Base-by-base conservation (phyloP, 2,888 invertebrate species). In the Epirrhoe alternata region DNA sequence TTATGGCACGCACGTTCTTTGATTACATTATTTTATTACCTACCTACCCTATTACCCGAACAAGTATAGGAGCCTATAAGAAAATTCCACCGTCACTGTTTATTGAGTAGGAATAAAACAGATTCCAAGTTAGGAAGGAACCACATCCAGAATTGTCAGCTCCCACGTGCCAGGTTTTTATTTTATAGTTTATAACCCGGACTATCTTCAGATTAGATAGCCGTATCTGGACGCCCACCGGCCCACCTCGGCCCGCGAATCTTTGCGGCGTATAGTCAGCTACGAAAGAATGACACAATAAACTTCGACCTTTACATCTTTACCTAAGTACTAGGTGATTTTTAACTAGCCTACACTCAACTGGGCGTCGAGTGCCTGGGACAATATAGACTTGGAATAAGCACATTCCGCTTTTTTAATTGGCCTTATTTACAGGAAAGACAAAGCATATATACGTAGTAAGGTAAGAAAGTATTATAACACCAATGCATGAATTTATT, bases 151-250 rank as follows among this genome's bases (percentile, higher is more conserved):
- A 35, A 63, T 63, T 74, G 74, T 74, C 74, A 75, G 77, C 69
- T 72, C 71, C 77, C 71, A 76, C 77, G 77, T 79, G 81, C 79
- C 75, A 67, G 42, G 75, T 78, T 73, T 42, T 42, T 42, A 42
- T 76, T 74, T 65, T 61, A 65, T 82, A 83, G 81, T 89, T 90
- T 89, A 89, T 86, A 83, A 77, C 80, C 73, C 71, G 68, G 69
- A 74, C 77, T 90, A 89, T 90, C 89, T 82, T 70, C 30, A 38
- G 73, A 88, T 63, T 55, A 67, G 68, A 77, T 77, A 66, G 82
- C 78, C 75, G 77, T 84, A 83, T 81, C 82, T 81, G 79, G 75
- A 77, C 90, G 87, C 90, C 88, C 88, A 88, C 89, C 74, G 77
- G 75, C 77, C 80, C 76, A 79, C 81, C 81, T 75, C 75, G 76